Conservation (phyloP, 2,797 vertebrate species). For the Phoxinus dragarum region DNA sequence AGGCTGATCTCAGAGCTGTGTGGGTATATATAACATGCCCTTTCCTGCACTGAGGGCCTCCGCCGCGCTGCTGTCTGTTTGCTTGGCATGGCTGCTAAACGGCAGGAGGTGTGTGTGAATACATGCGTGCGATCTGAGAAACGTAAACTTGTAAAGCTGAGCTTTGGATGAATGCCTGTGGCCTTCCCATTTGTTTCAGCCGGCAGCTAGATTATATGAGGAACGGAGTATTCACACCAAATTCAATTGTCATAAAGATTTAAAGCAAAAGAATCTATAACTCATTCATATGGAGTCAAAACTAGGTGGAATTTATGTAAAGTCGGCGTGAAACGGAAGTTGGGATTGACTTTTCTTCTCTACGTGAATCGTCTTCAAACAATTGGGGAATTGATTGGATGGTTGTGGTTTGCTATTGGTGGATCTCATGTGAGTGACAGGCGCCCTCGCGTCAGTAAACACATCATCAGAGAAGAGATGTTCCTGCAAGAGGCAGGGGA, state of each 20-base stretch:
- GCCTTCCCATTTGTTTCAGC: slow-evolving; percentile 37
- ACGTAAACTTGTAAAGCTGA: slow-evolving; percentile 43
- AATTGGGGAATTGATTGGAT: neutral
- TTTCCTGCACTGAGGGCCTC: slow-evolving; percentile 38
- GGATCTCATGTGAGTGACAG: neutral
- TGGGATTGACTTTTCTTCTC: no score
- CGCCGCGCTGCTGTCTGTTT: slow-evolving; percentile 25
- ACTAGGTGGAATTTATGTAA: neutral
- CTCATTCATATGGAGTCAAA: neutral
- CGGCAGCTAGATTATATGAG: neutral
- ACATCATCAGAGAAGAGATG: no score
- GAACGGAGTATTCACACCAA: neutral
- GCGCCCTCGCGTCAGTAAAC: neutral
- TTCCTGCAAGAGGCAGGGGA: no score
- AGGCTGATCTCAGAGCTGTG: slow-evolving; percentile 38
- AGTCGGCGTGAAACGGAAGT: no score
- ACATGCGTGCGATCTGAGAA: neutral
- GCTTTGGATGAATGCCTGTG: slow-evolving; percentile 35
- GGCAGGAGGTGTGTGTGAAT: slow-evolving; percentile 29
- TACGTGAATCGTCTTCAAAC: neutral
- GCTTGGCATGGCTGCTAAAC: slow-evolving; percentile 30
- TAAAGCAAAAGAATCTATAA: neutral
- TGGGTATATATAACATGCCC: slow-evolving; percentile 43
- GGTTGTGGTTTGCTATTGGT: neutral
- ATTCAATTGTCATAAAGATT: neutral